phyloP scores from a whole-genome alignment of 1,140 invertebrate species.

The Melipona quadrifasciata region DNA sequence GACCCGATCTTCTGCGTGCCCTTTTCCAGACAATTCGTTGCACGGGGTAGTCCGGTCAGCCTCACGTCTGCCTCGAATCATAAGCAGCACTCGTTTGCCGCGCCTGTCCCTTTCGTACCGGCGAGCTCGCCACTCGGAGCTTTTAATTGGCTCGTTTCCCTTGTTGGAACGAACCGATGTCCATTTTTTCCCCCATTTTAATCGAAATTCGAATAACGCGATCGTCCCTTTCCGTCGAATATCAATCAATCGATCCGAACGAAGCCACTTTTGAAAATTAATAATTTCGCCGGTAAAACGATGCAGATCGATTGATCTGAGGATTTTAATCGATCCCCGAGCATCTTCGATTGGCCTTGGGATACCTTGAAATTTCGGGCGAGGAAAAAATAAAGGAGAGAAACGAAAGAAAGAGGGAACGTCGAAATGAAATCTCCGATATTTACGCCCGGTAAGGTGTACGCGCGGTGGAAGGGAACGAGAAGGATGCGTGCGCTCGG shows the following conservation, averaged over 20 bases:
- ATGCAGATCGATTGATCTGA: no score
- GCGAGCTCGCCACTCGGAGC: background rate
- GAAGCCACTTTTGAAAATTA: background rate
- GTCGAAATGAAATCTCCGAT: conserved; percentile 72
- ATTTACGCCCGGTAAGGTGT: conserved; percentile 65
- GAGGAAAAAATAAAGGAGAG: no score
- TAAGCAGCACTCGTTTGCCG: conserved; percentile 68
- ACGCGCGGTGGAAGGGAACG: conserved; percentile 34
- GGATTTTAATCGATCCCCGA: background rate
- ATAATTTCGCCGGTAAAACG: no score
- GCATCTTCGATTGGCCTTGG: background rate
- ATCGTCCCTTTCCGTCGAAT: no score
- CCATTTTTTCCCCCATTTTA: background rate
- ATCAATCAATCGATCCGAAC: no score
- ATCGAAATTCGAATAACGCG: no score
- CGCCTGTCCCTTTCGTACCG: background rate
- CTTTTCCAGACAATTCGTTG: conserved; percentile 73
- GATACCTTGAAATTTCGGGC: background rate
- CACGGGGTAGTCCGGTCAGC: conserved; percentile 57
- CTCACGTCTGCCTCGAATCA: conserved; percentile 70
- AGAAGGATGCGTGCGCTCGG: conserved; percentile 67
- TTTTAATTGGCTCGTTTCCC: conserved; percentile 13
- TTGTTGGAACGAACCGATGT: background rate
- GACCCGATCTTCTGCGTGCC: conserved; percentile 67
- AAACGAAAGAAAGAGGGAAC: background rate